These are phyloP conservation scores for Pelodiscus sinensis DNA, from an alignment of 2,113 vertebrate species.

Conservation along the genomic window DNA sequence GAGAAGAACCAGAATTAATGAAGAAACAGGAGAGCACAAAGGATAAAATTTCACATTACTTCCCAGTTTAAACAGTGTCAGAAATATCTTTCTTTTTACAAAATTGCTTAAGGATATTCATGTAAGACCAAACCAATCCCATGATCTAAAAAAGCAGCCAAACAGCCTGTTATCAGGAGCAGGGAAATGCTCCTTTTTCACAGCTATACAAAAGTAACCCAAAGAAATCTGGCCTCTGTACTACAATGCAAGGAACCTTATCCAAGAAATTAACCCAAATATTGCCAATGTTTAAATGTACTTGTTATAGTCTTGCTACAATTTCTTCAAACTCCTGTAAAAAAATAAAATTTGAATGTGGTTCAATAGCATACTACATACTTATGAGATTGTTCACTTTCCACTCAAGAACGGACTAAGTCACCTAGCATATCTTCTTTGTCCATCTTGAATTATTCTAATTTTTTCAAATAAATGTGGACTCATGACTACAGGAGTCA, in stretches of 20 bases:
- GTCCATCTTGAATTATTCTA: background rate
- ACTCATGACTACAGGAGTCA: background rate
- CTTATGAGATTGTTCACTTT: too few relatives aligned
- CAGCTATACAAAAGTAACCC: background rate
- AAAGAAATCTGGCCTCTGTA: background rate
- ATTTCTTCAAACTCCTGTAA: too few relatives aligned
- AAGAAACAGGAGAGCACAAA: background rate
- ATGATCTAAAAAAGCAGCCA: background rate
- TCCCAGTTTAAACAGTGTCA: background rate
- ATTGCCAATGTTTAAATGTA: too few relatives aligned
- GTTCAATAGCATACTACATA: too few relatives aligned
- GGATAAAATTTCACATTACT: background rate
- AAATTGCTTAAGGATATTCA: background rate
- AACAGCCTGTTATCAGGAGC: background rate
- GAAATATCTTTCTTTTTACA: background rate
- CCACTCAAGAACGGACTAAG: background rate
- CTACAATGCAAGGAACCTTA: background rate
- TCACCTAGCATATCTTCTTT: background rate
- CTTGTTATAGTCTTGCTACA: too few relatives aligned
- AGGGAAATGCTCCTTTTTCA: background rate
- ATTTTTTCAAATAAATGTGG: background rate
- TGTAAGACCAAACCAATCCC: background rate
- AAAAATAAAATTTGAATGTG: too few relatives aligned
- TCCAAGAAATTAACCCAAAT: too few relatives aligned
- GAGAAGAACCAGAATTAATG: background rate